phyloP scores from a whole-genome alignment of 2,888 invertebrate genomes.

The Polietes domitor region DNA sequence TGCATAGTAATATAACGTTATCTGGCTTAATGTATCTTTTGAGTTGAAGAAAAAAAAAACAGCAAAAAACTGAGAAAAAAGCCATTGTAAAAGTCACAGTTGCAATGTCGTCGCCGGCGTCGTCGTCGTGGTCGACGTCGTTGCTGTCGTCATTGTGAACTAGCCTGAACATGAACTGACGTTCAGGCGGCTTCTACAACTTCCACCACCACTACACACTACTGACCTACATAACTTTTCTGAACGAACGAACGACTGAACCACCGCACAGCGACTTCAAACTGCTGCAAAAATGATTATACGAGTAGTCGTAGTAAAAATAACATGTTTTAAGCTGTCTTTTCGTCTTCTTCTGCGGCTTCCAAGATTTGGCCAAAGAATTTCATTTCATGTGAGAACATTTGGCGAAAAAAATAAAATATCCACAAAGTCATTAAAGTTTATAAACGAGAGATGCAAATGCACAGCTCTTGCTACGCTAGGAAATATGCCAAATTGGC shows the following conservation, averaged over 20 bases:
- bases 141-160: constrained; percentile 11
- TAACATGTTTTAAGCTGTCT: constrained; percentile 17
- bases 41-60: constrained; percentile 36
- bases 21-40: constrained; percentile 53
- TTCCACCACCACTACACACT: constrained; percentile 31
- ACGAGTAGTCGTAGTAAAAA: constrained; percentile 4
- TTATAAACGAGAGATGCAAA: constrained; percentile 8
- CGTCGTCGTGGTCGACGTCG: not conserved
- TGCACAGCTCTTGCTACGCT: too few relatives aligned
- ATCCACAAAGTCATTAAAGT: not conserved
- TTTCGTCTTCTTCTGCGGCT: not conserved
- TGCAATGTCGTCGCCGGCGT: constrained; percentile 45
- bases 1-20: constrained; percentile 42
- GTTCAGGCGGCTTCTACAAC: not conserved
- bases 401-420: not conserved
- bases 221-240: constrained; percentile 63
- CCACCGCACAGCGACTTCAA: not conserved
- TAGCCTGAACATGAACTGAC: not conserved
- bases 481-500: not conserved
- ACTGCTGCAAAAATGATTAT: not conserved
- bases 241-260: constrained; percentile 35
- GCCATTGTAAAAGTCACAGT: constrained; percentile 51
- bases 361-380: not conserved
- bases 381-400: constrained; percentile 27
- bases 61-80: constrained; percentile 21